These are phyloP conservation scores for Passerina amoena DNA, from an alignment of 2,113 vertebrate species.

Conservation along the genomic window DNA sequence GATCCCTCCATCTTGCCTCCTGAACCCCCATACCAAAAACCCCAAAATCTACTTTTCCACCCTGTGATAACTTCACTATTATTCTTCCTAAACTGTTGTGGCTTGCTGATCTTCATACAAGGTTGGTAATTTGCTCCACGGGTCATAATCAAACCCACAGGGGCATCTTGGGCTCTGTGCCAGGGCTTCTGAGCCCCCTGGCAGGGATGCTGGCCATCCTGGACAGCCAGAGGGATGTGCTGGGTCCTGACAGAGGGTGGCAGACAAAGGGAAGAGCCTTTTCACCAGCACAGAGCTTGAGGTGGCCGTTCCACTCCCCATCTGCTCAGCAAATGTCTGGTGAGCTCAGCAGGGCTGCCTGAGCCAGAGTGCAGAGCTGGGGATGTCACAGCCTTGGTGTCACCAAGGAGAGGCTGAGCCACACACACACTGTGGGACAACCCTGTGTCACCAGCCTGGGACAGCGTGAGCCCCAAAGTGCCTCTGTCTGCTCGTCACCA, in stretches of 20 bases:
- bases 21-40: too few species aligned
- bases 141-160: too few species aligned
- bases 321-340: fast-evolving
- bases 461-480: fast-evolving
- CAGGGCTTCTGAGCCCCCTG: too few species aligned
- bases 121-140: too few species aligned
- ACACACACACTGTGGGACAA: fast-evolving
- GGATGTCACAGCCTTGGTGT: neutral
- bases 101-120: too few species aligned
- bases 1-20: too few species aligned
- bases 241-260: neutral
- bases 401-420: neutral
- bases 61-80: too few species aligned
- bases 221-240: too few species aligned
- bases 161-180: too few species aligned
- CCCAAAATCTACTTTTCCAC: too few species aligned
- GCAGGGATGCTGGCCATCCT: too few species aligned
- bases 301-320: fast-evolving
- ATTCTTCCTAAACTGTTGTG: too few species aligned
- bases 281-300: neutral
- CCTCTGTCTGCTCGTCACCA: fast-evolving
- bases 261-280: neutral
- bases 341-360: fast-evolving
- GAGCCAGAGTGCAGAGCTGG: neutral
- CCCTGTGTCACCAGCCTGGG: fast-evolving